A percentile compares a stretch with the other conserved stretches of the same genome.
These are phyloP conservation scores for Hydrotaea diabolus DNA, from an alignment of 2,888 invertebrate genomes.

Conservation along the genomic window DNA sequence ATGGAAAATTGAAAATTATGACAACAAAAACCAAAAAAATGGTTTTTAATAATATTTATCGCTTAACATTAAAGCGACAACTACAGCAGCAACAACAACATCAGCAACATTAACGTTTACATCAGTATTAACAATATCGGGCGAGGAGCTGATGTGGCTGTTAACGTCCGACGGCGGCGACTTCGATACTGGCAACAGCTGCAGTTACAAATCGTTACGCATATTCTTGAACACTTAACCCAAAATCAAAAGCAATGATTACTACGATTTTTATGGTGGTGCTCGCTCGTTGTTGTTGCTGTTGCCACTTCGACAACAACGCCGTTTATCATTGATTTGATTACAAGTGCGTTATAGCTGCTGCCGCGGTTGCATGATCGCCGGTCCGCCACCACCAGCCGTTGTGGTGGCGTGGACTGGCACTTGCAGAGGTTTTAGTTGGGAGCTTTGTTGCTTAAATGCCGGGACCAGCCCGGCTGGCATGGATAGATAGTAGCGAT, in stretches of 20 bases:
- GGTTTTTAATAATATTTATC: slow-evolving; percentile 49
- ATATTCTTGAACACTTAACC: slow-evolving; percentile 59
- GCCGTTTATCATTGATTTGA: slow-evolving; percentile 27
- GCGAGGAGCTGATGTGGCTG: not conserved
- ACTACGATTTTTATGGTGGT: slow-evolving; percentile 25
- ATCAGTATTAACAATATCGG: slow-evolving; percentile 12
- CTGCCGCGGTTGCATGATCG: not conserved
- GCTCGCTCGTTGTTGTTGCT: not conserved
- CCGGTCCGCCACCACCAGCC: slow-evolving; percentile 1
- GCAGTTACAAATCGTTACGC: slow-evolving; percentile 59
- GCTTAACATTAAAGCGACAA: slow-evolving; percentile 19
- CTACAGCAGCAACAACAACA: not conserved
- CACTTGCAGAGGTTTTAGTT: not conserved
- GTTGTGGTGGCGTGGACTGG: not conserved
- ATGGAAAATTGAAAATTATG: slow-evolving; percentile 60
- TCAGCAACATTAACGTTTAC: slow-evolving; percentile 8
- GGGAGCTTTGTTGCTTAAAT: too few relatives aligned
- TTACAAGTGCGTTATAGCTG: slow-evolving; percentile 18
- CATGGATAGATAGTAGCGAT: not conserved
- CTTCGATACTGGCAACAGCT: slow-evolving; percentile 39
- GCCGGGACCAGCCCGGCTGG: not conserved
- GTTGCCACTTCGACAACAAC: not conserved
- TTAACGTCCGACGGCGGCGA: not conserved
- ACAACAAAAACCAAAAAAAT: slow-evolving; percentile 38
- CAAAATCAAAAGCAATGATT: slow-evolving; percentile 35